Base-by-base conservation (phyloP, 2,888 invertebrate species). In the Watsonalla cultraria region DNA sequence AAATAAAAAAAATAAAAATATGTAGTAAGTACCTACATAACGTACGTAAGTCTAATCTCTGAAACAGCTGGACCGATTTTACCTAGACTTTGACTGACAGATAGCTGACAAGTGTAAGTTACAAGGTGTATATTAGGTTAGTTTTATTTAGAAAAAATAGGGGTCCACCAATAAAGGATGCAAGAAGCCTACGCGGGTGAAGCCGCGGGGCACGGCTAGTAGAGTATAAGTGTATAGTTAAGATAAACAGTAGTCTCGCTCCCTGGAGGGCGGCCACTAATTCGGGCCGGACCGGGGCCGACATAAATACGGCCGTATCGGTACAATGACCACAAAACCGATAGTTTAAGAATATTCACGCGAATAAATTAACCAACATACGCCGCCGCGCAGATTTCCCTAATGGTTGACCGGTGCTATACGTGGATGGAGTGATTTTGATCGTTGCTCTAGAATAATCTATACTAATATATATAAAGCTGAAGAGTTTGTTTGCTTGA, bases 301-400 rank as follows among this genome's bases (percentile, higher is more conserved):
- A 71, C 80, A 84, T 89, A 90, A 89, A 90, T 86, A 84, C 71
- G 77, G 70, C 75, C 68, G 80, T 76, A 80, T 78, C 78, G 80
- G 83, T 82, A 71, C 78, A 82, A 74, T 76, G 82, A 82, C 89
- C 88, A 77, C 88, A 80, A 83, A 85, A 74, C 86, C 89, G 84
- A 90, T 90, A 90, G 90, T 90, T 90, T 90, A 90, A 90, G 90
- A 90, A 90, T 90, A 90, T 89, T 87, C 88, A 78, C 81, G 78
- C 68, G 82, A 80, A 90, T 90, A 90, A 90, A 90, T 90, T 90
- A 90, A 85, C 82, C 88, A 86, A 80, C 67, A 78, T 76, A 76
- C 72, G 80, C 78, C 77, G 78, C 82, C 72, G 78, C 76, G 84
- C 84, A 90, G 90, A 90, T 90, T 90, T 90, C 90, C 90, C 90